These are phyloP conservation scores for Nothocercus julius DNA, from an alignment of 2,113 vertebrate species.

Conservation along the genomic window DNA sequence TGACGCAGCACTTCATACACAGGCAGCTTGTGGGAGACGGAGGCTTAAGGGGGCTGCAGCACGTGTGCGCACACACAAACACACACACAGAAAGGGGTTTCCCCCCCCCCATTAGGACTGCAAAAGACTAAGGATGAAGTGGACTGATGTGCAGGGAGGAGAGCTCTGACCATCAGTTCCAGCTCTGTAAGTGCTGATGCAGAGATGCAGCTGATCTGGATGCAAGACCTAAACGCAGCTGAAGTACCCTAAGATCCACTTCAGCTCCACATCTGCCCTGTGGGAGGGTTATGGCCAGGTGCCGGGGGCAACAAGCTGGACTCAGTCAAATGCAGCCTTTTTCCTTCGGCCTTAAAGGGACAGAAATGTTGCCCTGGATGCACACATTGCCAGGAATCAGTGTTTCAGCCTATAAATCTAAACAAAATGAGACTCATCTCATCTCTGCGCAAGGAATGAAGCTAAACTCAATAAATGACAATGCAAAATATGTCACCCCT, in stretches of 20 bases:
- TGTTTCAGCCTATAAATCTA: not conserved
- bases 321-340: not conserved
- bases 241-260: not conserved
- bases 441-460: not conserved
- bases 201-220: accelerated
- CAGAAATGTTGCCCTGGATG: not conserved
- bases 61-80: not conserved
- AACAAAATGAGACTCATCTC: not conserved
- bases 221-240: not conserved
- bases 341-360: not conserved
- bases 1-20: not conserved
- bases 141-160: not conserved
- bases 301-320: too few relatives aligned
- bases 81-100: not conserved
- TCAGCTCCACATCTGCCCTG: not conserved
- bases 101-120: not conserved
- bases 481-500: accelerated
- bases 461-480: not conserved
- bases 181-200: not conserved
- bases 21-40: constrained; percentile 27
- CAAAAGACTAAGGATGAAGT: not conserved
- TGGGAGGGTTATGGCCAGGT: too few relatives aligned
- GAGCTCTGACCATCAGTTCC: not conserved
- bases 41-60: constrained; percentile 47
- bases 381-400: not conserved